Evolutionary conservation across 2,888 invertebrate species (phyloP).

Genomic region (Frankliniella intonsa): DNA sequence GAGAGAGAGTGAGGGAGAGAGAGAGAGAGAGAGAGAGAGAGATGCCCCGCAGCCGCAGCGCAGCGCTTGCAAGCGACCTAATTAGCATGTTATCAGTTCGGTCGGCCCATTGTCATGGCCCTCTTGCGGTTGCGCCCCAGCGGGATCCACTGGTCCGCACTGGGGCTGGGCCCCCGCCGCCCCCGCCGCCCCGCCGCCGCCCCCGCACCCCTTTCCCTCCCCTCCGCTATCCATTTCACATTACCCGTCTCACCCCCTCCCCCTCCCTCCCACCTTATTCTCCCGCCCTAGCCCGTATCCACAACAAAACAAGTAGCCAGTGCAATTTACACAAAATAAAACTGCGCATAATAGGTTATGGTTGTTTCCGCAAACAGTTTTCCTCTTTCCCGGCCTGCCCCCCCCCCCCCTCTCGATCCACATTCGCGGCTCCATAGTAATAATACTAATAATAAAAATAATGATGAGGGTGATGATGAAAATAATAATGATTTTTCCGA

Average conservation of each 20-base stretch:
- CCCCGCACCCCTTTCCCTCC: not conserved
- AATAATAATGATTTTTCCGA: too few species aligned
- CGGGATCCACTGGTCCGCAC: not conserved
- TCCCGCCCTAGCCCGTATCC: not conserved
- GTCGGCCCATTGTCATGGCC: slow-evolving; percentile 11
- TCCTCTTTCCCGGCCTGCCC: too few species aligned
- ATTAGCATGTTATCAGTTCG: slow-evolving; percentile 25
- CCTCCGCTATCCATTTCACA: not conserved
- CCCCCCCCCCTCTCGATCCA: too few species aligned
- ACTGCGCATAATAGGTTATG: too few species aligned
- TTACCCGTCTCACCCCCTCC: not conserved
- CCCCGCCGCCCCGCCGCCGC: too few species aligned
- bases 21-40: not conserved
- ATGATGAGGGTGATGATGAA: too few species aligned
- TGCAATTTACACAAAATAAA: too few species aligned
- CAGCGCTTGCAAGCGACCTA: slow-evolving; percentile 10
- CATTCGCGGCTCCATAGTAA: too few species aligned
- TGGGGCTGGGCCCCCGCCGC: too few species aligned
- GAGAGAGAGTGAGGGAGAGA: not conserved
- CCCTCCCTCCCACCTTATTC: not conserved
- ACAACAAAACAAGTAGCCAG: too few species aligned
- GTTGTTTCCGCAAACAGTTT: too few species aligned
- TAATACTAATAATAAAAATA: too few species aligned
- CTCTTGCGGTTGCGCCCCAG: slow-evolving; percentile 10
- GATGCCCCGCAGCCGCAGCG: slow-evolving; percentile 6